Evolutionary conservation across 1,140 invertebrate genomes (phyloP).

Genomic region (Calliphora vicina): DNA sequence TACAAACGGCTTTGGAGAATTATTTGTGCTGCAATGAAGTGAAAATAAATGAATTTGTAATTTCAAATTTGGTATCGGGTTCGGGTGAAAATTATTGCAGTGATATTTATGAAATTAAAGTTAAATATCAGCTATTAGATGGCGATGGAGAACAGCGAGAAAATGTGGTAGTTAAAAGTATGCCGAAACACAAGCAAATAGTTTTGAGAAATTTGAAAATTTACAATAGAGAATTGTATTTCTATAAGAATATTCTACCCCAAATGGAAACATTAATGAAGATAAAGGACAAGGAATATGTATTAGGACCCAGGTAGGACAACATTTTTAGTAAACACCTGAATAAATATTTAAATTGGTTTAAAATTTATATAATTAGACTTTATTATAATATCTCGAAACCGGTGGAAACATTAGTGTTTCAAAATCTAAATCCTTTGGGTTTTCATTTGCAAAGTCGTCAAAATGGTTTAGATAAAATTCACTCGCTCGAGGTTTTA

Average conservation of each 20-base stretch:
- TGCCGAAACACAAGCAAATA: conserved; percentile 57
- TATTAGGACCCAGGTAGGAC: conserved; percentile 47
- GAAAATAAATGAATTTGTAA: conserved; percentile 45
- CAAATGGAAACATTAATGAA: conserved; percentile 58
- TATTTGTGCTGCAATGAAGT: conserved; percentile 50
- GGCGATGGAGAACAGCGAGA: conserved; percentile 41
- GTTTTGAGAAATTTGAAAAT: conserved; percentile 53
- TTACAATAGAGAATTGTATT: conserved; percentile 56
- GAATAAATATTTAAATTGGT: neutral
- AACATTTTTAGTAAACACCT: neutral
- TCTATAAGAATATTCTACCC: conserved; percentile 55
- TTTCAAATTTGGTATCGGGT: conserved; percentile 50
- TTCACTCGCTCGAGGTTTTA: conserved; percentile 49
- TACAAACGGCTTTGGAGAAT: conserved; percentile 48
- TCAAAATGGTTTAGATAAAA: conserved; percentile 51
- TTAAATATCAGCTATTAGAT: conserved; percentile 45
- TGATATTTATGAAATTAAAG: conserved; percentile 52
- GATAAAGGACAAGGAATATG: conserved; percentile 38
- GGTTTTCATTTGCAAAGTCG: conserved; percentile 58
- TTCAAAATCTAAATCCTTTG: conserved; percentile 51
- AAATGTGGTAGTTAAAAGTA: conserved; percentile 54
- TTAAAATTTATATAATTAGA: conserved; percentile 38
- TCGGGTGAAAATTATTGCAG: conserved; percentile 61
- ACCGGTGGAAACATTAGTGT: conserved; percentile 56
- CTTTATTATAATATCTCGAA: conserved; percentile 64